Conservation (phyloP, 2,888 invertebrate species). For the Drosophila gaucha region DNA sequence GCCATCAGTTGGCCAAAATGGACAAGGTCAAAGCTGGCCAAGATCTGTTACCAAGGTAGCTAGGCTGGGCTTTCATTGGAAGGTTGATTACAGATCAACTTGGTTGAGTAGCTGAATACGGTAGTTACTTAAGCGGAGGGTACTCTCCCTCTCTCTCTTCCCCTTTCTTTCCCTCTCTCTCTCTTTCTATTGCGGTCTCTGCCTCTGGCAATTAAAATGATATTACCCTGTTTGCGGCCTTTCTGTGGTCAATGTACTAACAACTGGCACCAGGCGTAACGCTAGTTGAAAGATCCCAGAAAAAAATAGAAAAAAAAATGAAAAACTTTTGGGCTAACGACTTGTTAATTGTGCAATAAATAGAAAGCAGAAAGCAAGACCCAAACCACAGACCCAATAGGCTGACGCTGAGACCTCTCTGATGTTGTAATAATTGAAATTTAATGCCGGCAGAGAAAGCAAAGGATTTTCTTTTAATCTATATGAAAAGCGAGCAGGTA, state of each 20-base stretch:
- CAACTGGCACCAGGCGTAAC: slow-evolving; percentile 28
- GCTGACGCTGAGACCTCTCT: slow-evolving; percentile 3
- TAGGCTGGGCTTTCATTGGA: slow-evolving; percentile 21
- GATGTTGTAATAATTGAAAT: slow-evolving; percentile 78
- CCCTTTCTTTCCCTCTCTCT: neutral
- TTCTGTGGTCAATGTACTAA: slow-evolving; percentile 40
- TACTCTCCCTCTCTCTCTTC: neutral
- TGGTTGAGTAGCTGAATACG: slow-evolving; percentile 12
- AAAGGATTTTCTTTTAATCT: slow-evolving; percentile 43
- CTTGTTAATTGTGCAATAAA: slow-evolving; percentile 80
- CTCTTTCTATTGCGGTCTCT: slow-evolving; percentile 16
- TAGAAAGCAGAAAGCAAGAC: slow-evolving; percentile 67
- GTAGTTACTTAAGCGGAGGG: slow-evolving; percentile 22
- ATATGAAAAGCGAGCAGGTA: neutral
- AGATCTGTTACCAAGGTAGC: slow-evolving; percentile 30
- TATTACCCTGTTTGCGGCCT: slow-evolving; percentile 59
- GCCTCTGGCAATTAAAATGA: slow-evolving; percentile 73
- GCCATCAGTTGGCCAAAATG: slow-evolving; percentile 25
- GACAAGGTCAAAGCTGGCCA: slow-evolving; percentile 31
- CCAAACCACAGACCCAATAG: slow-evolving; percentile 21
- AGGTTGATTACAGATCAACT: slow-evolving; percentile 15
- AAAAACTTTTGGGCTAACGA: slow-evolving; percentile 64
- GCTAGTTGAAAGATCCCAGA: slow-evolving; percentile 36
- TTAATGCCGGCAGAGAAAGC: slow-evolving; percentile 53
- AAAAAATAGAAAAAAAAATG: slow-evolving; percentile 18